Evolutionary conservation across 2,113 vertebrate genomes (phyloP).

Genomic region (Trinectes maculatus): DNA sequence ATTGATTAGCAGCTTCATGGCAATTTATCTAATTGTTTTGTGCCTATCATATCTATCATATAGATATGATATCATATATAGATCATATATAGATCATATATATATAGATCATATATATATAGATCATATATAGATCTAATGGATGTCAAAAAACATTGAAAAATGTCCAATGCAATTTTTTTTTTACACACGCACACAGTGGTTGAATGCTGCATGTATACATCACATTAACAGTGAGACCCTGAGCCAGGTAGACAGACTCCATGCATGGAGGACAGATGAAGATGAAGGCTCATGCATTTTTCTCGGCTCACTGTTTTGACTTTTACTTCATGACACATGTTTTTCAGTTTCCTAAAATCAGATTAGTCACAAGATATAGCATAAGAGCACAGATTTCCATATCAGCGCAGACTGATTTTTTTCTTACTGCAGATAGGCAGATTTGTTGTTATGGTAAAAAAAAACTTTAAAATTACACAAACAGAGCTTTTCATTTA

Average conservation of each 20-base stretch:
- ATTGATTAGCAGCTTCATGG: no score
- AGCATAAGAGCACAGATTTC: conserved; percentile 30
- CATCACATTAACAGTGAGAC: no score
- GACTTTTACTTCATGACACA: conserved; percentile 38
- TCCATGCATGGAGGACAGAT: conserved; percentile 20
- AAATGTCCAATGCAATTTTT: no score
- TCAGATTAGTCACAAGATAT: conserved; percentile 23
- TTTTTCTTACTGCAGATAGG: conserved; percentile 2
- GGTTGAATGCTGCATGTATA: no score
- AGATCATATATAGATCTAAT: no score
- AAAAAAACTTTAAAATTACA: conserved; percentile 15
- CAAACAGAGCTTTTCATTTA: conserved; percentile 11
- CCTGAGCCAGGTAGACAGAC: background rate
- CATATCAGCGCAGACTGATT: conserved; percentile 13
- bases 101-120: no score
- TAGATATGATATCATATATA: no score
- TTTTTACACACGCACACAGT: no score
- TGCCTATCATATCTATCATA: no score
- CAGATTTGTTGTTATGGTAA: background rate
- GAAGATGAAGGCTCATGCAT: conserved; percentile 30
- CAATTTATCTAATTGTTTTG: no score
- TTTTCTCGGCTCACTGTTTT: conserved; percentile 52
- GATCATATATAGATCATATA: no score
- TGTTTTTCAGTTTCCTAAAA: conserved; percentile 32
- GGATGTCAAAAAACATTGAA: no score